A percentile compares a stretch with the other conserved stretches of the same genome.
Conservation (phyloP, 1,140 invertebrate genomes). For the Hyposmocoma kahamanoa region DNA sequence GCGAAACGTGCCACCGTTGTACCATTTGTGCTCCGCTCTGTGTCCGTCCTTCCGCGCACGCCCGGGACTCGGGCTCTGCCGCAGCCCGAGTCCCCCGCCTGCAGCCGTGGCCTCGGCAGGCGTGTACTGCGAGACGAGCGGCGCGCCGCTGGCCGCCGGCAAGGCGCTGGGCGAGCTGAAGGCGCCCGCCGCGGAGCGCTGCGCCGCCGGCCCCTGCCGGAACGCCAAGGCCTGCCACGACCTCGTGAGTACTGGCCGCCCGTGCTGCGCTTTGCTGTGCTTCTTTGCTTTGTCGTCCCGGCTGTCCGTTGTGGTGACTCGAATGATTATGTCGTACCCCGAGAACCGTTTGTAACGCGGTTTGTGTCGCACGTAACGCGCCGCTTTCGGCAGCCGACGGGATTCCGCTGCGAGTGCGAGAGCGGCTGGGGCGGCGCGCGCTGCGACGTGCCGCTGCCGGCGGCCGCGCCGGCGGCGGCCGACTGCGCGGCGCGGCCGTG, state of each 20-base stretch:
- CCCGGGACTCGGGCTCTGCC: background rate
- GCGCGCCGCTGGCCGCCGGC: constrained; percentile 24
- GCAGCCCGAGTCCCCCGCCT: constrained; percentile 5
- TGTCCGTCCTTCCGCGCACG: too few species aligned
- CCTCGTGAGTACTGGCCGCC: constrained; percentile 73
- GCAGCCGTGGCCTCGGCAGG: constrained; percentile 69
- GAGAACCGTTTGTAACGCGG: too few species aligned
- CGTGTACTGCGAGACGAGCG: constrained; percentile 75
- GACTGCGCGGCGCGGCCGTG: constrained; percentile 82
- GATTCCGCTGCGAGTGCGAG: constrained; percentile 84
- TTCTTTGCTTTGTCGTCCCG: background rate
- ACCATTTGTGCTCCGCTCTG: background rate
- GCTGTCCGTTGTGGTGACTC: background rate
- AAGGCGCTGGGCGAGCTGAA: constrained; percentile 61
- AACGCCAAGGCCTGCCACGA: constrained; percentile 88
- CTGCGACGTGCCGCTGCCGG: constrained; percentile 66
- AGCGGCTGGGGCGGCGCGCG: constrained; percentile 80
- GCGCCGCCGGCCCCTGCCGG: constrained; percentile 86
- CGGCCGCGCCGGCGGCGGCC: constrained; percentile 12
- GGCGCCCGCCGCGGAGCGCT: constrained; percentile 74
- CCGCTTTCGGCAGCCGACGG: constrained; percentile 72
- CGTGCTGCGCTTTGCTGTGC: constrained; percentile 1
- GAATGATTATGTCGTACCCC: too few species aligned
- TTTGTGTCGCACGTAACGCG: too few species aligned
- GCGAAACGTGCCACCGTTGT: background rate